phyloP scores from a whole-genome alignment of 2,797 vertebrate species.

The Denticeps clupeoides region DNA sequence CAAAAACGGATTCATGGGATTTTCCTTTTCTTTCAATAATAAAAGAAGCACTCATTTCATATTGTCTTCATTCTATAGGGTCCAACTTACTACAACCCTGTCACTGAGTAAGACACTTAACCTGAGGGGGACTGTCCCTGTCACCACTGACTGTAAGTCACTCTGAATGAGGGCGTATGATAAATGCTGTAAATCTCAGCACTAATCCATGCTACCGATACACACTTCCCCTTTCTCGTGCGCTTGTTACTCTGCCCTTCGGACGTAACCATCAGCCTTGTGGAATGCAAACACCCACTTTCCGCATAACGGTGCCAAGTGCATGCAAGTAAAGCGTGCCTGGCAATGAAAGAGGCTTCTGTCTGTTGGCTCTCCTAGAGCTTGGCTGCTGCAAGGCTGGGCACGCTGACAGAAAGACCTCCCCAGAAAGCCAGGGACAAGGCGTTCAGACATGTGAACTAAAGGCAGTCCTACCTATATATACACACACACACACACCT shows the following conservation, averaged over 20 bases:
- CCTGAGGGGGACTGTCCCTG: too few relatives aligned
- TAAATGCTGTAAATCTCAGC: too few relatives aligned
- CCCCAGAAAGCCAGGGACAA: background rate
- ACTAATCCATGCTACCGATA: too few relatives aligned
- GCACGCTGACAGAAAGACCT: constrained; percentile 36
- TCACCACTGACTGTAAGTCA: too few relatives aligned
- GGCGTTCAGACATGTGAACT: background rate
- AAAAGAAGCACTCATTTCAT: too few relatives aligned
- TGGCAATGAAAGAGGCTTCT: constrained; percentile 41
- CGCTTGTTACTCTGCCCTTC: too few relatives aligned
- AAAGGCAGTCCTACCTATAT: background rate
- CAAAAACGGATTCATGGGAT: constrained; percentile 12
- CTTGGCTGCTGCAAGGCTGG: constrained; percentile 37
- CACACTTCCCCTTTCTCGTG: too few relatives aligned
- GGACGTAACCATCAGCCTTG: constrained; percentile 22
- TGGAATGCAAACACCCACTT: constrained; percentile 38
- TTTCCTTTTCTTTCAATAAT: too few relatives aligned
- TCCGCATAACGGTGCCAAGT: constrained; percentile 33
- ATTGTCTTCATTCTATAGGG: too few relatives aligned
- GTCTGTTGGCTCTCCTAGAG: constrained; percentile 35
- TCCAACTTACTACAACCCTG: too few relatives aligned
- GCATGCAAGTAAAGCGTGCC: constrained; percentile 27
- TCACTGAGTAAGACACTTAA: too few relatives aligned
- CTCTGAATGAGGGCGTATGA: too few relatives aligned
- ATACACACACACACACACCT: background rate